Conservation (phyloP, 2,797 vertebrate species). For the Holocentrus rufus region DNA sequence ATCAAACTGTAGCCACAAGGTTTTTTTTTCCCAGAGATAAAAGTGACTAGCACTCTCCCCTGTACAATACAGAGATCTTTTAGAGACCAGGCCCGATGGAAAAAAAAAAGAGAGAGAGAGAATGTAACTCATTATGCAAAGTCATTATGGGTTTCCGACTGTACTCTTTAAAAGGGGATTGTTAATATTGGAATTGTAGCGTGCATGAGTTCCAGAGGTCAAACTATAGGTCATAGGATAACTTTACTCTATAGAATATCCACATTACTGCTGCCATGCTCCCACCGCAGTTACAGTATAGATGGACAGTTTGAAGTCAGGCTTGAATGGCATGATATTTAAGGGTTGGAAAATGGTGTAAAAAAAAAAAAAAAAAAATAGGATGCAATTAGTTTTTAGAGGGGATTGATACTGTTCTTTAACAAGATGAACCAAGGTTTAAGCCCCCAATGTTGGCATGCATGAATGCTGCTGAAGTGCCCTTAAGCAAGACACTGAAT, state of each 20-base stretch:
- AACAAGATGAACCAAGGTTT: neutral
- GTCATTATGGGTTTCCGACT: conserved; percentile 78
- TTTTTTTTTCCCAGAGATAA: conserved; percentile 80
- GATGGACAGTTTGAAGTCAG: conserved; percentile 65
- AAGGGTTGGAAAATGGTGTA: conserved; percentile 24
- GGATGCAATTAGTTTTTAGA: conserved; percentile 14
- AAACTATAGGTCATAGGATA: conserved; percentile 69
- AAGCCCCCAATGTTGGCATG: neutral
- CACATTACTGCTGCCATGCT: conserved; percentile 52
- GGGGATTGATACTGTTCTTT: too few species aligned
- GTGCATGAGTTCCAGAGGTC: conserved; percentile 77
- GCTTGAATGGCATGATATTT: conserved; percentile 40
- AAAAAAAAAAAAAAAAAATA: too few species aligned
- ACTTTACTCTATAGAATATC: conserved; percentile 61
- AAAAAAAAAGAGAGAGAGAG: too few species aligned
- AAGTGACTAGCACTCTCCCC: conserved; percentile 77
- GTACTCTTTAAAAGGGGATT: conserved; percentile 70
- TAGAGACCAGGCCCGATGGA: conserved; percentile 76
- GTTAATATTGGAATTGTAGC: conserved; percentile 74
- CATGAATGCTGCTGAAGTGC: neutral
- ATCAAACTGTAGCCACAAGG: conserved; percentile 83
- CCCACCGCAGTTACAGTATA: conserved; percentile 38
- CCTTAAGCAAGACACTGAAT: too few species aligned
- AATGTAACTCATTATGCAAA: conserved; percentile 85
- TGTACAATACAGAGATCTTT: conserved; percentile 83